A percentile compares a stretch with the other conserved stretches of the same genome.
These are phyloP conservation scores for Protomyctophum bolini DNA, from an alignment of 2,113 vertebrate genomes.

Conservation along the genomic window DNA sequence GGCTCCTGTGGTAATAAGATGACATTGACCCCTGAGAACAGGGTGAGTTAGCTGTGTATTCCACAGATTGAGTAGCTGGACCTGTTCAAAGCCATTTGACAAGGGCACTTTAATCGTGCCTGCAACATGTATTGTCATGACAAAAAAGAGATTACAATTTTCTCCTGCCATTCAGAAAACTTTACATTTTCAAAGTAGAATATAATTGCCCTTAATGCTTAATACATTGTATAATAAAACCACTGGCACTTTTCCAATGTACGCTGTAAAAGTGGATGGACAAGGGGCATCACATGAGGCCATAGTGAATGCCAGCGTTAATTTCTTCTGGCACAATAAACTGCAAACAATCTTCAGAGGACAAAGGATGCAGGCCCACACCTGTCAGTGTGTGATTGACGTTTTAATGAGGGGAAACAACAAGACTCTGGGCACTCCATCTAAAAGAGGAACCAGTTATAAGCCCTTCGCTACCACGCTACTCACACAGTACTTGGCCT, in stretches of 20 bases:
- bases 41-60: constrained; percentile 55
- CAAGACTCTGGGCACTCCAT: not conserved
- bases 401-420: constrained; percentile 34
- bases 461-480: not conserved
- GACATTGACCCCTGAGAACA: constrained; percentile 26
- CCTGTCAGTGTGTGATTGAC: constrained; percentile 36
- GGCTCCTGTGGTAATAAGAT: constrained; percentile 26
- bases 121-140: constrained; percentile 39
- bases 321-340: constrained; percentile 14
- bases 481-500: constrained; percentile 14
- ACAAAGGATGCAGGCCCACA: constrained; percentile 36
- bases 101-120: constrained; percentile 44
- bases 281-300: constrained; percentile 1
- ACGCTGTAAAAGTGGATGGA: constrained; percentile 5
- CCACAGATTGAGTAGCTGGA: constrained; percentile 37
- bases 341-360: constrained; percentile 15
- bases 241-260: constrained; percentile 21
- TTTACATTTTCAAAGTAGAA: constrained; percentile 19
- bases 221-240: constrained; percentile 20
- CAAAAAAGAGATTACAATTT: constrained; percentile 28
- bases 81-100: constrained; percentile 41
- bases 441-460: constrained; percentile 5
- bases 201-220: constrained; percentile 37
- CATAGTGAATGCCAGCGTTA: not conserved
- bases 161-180: constrained; percentile 23